Evolutionary conservation across 2,797 vertebrate species (phyloP).

Genomic region (Lepidocolaptes lacrymiger): DNA sequence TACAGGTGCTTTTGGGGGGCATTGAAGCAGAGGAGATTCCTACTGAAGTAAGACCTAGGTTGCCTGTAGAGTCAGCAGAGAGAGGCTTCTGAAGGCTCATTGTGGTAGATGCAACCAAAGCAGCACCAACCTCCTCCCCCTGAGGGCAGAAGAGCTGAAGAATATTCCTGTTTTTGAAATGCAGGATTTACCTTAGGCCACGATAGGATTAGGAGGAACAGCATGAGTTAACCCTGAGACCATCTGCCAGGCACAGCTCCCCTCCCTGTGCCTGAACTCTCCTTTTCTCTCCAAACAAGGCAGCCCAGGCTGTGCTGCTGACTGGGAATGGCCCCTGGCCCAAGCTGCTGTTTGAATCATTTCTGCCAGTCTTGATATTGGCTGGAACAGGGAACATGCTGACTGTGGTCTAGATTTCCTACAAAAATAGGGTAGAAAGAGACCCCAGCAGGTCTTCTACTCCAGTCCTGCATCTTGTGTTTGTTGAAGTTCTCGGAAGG

Average conservation of each 20-base stretch:
- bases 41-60: neutral
- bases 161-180: neutral
- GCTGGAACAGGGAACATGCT: neutral
- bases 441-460: neutral
- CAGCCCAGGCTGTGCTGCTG: neutral
- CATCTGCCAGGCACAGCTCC: neutral
- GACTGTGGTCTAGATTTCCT: neutral
- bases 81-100: neutral
- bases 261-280: neutral
- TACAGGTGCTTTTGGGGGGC: neutral
- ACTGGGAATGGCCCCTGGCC: neutral
- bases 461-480: neutral
- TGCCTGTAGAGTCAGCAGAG: neutral
- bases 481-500: neutral
- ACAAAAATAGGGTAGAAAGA: neutral
- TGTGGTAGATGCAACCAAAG: neutral
- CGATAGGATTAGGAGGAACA: neutral
- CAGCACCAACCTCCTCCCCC: fast-evolving
- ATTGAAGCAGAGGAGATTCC: neutral
- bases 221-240: neutral
- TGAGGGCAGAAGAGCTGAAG: neutral
- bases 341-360: neutral
- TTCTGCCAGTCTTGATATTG: neutral
- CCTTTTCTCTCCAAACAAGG: neutral
- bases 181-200: neutral